Base-by-base conservation (phyloP, 2,797 vertebrate species). In the Tokudaia muenninki region DNA sequence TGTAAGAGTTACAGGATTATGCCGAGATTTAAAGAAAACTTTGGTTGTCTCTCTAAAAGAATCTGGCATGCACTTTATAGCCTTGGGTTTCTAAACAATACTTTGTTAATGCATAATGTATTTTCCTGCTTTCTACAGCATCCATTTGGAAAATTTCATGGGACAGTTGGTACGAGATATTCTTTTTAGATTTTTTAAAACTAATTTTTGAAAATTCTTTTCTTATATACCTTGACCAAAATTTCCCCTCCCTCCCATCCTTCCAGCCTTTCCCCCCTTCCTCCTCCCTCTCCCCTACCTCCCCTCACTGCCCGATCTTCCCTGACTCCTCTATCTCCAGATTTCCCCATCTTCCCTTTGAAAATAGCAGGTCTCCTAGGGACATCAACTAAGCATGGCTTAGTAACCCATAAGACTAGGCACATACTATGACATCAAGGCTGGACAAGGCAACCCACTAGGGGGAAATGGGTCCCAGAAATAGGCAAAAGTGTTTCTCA, bases 91-190 rank as follows among this genome's bases (percentile, higher is more conserved):
- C 22, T 80, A 44, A 67, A 37, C 26, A 41, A 61, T 57, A 72
- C 21, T 41, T 88, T 67, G 65, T 88, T 86, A 86, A 57, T 79
- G 77, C 87, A 31, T 2, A 11, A 81, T 79, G 31, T 24, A 47
- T 29, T 77, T 57, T 55, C 78, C 50, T 92, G 74, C 41, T 96
- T 97, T 91, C 80, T 84, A 90, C 8, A 88, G 77, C 82, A 70
- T 91, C 78, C 87, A 81, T 79, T n/a, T 91, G 67, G 70, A 78
- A 90, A 59, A 83, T 26, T 55, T 1, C 19, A 55, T 4, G 5
- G 59, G 78, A 55, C 84, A 95, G 61, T 55, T 92, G 95, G 78
- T 65, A 55, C 3, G 63, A 44, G 41, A 52, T 70, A 24, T 34
- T 74, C 44, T 77, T 95, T 47, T 37, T 77, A 87, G 52, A 72